Conservation (phyloP, 2,797 vertebrate species). For the Eulemur rubriventer region DNA sequence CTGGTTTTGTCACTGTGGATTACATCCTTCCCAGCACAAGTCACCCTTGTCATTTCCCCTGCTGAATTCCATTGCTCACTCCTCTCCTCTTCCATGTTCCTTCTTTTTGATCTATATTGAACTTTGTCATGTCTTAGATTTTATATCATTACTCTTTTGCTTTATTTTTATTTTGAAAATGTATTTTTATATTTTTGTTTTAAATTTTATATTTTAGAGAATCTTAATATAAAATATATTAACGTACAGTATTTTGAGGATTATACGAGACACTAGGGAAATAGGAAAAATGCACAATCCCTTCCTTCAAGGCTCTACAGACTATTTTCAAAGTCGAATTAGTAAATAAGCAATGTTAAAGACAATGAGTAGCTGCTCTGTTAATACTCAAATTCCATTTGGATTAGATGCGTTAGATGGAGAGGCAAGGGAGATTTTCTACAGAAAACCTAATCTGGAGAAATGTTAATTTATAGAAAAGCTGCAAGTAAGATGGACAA, state of each 20-base stretch:
- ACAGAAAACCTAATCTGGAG: not conserved
- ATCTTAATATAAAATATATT: not conserved
- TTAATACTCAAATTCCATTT: not conserved
- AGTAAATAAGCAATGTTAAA: not conserved
- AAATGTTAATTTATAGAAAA: not conserved
- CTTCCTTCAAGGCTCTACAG: not conserved
- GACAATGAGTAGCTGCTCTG: not conserved
- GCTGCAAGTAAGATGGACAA: not conserved
- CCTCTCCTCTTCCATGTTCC: not conserved
- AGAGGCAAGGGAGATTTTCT: not conserved
- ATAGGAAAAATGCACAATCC: not conserved
- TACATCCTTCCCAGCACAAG: not conserved
- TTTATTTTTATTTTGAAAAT: not conserved
- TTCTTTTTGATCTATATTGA: not conserved
- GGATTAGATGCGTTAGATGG: not conserved
- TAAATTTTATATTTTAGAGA: not conserved
- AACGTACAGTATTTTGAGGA: not conserved
- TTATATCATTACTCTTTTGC: not conserved
- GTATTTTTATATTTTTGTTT: not conserved
- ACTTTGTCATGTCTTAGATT: not conserved
- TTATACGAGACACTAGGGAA: not conserved
- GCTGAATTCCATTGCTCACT: accelerated
- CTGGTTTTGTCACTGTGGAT: not conserved
- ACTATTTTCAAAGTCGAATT: not conserved
- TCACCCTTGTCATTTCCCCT: accelerated